Evolutionary conservation across 2,888 invertebrate genomes (phyloP).

Genomic region (Orthosia gracilis): DNA sequence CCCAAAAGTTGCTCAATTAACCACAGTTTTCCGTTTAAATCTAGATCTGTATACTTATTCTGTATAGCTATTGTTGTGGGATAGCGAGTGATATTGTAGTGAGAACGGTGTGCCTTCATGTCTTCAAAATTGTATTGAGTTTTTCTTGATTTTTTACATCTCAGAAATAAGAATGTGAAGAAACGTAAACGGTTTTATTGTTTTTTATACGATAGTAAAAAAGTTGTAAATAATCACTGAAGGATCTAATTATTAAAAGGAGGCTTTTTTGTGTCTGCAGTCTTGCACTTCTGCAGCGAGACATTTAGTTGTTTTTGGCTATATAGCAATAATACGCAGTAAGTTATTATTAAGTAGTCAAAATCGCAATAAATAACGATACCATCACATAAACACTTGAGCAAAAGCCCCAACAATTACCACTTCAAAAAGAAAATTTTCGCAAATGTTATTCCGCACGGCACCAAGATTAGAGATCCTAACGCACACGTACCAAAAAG

Average conservation of each 20-base stretch:
- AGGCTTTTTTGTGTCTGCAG: background rate
- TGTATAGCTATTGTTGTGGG: conserved; percentile 11
- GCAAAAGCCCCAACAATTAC: conserved; percentile 15
- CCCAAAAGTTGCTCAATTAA: conserved; percentile 71
- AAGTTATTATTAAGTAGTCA: background rate
- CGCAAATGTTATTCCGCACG: conserved; percentile 55
- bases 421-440: conserved; percentile 13
- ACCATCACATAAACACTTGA: background rate
- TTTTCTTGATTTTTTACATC: background rate
- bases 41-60: conserved; percentile 63
- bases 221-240: background rate
- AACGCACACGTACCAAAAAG: conserved; percentile 49
- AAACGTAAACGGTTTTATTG: background rate
- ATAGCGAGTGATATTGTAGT: background rate
- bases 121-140: background rate
- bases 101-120: background rate
- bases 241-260: background rate
- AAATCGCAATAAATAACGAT: background rate
- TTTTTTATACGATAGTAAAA: no score
- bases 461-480: conserved; percentile 58
- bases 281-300: background rate
- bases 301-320: no score
- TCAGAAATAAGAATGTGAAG: background rate
- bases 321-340: background rate
- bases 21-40: conserved; percentile 73